Conservation (phyloP, 2,797 vertebrate species). For the Lutjanus argentimaculatus region DNA sequence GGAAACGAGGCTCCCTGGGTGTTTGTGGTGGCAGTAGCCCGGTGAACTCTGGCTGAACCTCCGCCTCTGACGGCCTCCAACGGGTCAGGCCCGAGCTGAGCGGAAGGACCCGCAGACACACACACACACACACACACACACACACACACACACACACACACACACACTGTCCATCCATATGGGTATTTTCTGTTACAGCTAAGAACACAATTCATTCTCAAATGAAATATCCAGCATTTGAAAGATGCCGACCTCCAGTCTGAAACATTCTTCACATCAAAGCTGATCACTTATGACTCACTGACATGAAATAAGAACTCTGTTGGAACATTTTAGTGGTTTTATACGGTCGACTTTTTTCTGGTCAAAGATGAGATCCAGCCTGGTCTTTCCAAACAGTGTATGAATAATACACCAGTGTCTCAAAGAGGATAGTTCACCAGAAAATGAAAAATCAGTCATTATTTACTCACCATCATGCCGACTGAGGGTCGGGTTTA, state of each 20-base stretch:
- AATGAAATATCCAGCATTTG: neutral
- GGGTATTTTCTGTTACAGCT: neutral
- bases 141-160: constrained; percentile 8
- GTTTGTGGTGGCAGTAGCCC: constrained; percentile 55
- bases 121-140: neutral
- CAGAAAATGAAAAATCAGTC: too few relatives aligned
- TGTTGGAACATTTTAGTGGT: neutral
- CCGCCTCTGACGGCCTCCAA: constrained; percentile 33
- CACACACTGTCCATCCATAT: constrained; percentile 22
- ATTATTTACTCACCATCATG: too few relatives aligned
- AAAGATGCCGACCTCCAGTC: neutral
- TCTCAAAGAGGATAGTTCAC: too few relatives aligned
- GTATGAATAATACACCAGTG: too few relatives aligned
- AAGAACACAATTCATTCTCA: neutral
- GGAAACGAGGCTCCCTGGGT: constrained; percentile 58
- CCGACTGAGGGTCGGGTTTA: too few relatives aligned
- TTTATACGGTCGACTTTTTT: neutral
- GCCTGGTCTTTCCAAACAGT: too few relatives aligned
- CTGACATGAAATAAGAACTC: neutral
- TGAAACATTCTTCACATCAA: constrained; percentile 12
- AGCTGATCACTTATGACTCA: neutral
- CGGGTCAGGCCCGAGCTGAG: constrained; percentile 6
- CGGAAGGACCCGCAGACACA: neutral
- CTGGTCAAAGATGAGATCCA: neutral
- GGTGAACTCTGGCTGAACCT: constrained; percentile 75